phyloP scores from a whole-genome alignment of 2,113 vertebrate species.

The Acrocephalus kingi region DNA sequence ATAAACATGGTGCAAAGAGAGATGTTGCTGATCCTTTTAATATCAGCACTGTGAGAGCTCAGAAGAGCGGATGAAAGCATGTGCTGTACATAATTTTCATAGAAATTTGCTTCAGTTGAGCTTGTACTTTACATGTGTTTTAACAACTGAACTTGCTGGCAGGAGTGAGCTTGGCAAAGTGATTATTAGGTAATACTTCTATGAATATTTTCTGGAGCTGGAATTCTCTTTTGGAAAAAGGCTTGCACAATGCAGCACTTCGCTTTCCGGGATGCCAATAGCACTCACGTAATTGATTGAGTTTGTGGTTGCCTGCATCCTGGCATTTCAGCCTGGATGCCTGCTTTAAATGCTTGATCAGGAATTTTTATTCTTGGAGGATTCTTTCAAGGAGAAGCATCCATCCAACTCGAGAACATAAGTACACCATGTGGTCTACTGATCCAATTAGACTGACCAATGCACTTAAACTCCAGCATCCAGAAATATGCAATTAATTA shows the following conservation, averaged over 20 bases:
- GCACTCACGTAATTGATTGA: constrained; percentile 23
- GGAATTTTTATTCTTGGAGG: constrained; percentile 47
- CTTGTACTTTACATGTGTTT: constrained; percentile 54
- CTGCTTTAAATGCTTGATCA: constrained; percentile 50
- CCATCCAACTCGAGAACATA: not conserved
- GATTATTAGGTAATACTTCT: constrained; percentile 47
- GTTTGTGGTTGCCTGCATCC: constrained; percentile 27
- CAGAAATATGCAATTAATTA: constrained; percentile 44
- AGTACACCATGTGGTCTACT: not conserved
- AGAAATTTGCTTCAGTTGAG: constrained; percentile 29
- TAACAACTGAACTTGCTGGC: constrained; percentile 49
- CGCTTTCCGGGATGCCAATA: not conserved
- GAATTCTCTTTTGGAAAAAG: constrained; percentile 21
- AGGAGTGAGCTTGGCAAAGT: constrained; percentile 28
- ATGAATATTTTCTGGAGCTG: not conserved
- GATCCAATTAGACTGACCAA: constrained; percentile 50
- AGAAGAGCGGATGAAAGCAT: not conserved
- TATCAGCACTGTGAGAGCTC: not conserved
- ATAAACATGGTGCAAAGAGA: constrained; percentile 25
- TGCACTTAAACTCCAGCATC: not conserved
- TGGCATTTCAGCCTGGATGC: not conserved
- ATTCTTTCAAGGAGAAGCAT: constrained; percentile 41
- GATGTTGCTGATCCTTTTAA: constrained; percentile 9
- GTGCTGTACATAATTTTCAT: constrained; percentile 39
- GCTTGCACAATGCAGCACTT: constrained; percentile 17